Evolutionary conservation across 2,797 vertebrate species (phyloP), one percentile per base, ranked within the genome.

Genomic region (Rhynchonycteris naso): DNA sequence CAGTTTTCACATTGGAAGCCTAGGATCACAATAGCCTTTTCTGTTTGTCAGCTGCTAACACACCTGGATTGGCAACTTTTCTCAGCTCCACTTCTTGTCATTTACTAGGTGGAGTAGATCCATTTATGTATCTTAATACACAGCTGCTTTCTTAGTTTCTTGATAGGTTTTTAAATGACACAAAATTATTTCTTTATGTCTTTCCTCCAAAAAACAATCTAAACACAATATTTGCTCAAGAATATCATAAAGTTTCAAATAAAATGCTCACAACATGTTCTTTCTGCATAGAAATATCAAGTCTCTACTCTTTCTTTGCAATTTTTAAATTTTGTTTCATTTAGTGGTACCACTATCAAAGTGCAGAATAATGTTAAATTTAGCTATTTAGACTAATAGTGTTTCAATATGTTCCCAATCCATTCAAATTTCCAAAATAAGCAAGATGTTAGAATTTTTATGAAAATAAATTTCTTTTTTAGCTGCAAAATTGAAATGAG

Each of bases 21-120:
- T 65, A 66, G 79, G 85, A 66, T 91, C 65, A 94, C 86, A 96
- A 83, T 92, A 91, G 65, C n/a, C 82, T 96, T 88, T 47, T 61
- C 93, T 98, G 83, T 94, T 88, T 43, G 95, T 98, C 95, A 94
- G 59, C 96, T 93, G 95, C 50, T 91, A 94, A 83, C 52, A 93
- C 87, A 82, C 50, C 88, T 93, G 68, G 11, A 50, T 35, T n/a
- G 81, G 68, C n/a, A 82, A 74, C 61, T 82, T 95, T 54, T 65
- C 76, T 86, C 63, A 68, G 56, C 28, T 92, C 71, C 69, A 16
- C 75, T 94, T 95, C 94, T 90, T 96, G 56, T 93, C 65, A 82
- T 61, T 94, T 63, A 80, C 80, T 95, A 76, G 30, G 22, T 69
- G 14, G 26, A 65, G 19, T n/a, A 15, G 52, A 82, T 88, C 88